Base-by-base conservation (phyloP, 1,140 invertebrate genomes). In the Lerema accius region DNA sequence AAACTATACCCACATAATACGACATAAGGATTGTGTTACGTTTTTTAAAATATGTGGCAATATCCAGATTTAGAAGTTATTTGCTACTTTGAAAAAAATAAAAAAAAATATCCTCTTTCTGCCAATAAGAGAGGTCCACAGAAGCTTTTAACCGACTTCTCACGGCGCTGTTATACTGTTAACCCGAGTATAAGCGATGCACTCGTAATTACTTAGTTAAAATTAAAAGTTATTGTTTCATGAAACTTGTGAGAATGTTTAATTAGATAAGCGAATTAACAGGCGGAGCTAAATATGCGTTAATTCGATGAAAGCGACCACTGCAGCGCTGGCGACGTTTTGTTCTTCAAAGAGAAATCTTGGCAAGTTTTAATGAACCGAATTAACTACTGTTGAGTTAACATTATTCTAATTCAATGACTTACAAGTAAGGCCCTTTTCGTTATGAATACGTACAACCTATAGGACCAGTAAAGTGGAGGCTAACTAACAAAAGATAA, bases 181-280 rank as follows among this genome's bases (percentile, higher is more conserved):
- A 87, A 77, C 80, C 83, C 83, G 88, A 89, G 83, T 82, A 78
- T 90, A 90, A 90, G 84, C 84, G 83, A 77, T 73, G 76, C 79
- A 82, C 81, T 80, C 84, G 82, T 90, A 87, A 87, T 83, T 37
- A 80, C 72, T 83, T 87, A 82, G 42, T 58, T 58, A 89, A 87
- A 88, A 85, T 88, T 90, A 86, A 87, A 83, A 86, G 78, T 89
- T 89, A 87, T 87, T 90, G 82, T 90, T 85, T 77, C 79, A 86
- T 73, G 82, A 84, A 85, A 82, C 72, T 76, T 84, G 84, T 90
- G 87, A 83, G 87, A 90, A 89, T 89, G 82, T 89, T 85, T 90
- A 90, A 90, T 90, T 87, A 89, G 84, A 85, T 87, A 90, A 88
- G 70, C 84, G 80, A 81, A 68, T 78, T 82, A 81, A 84, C 81